Evolutionary conservation across 2,113 vertebrate genomes (phyloP).

Genomic region (Alces alces): DNA sequence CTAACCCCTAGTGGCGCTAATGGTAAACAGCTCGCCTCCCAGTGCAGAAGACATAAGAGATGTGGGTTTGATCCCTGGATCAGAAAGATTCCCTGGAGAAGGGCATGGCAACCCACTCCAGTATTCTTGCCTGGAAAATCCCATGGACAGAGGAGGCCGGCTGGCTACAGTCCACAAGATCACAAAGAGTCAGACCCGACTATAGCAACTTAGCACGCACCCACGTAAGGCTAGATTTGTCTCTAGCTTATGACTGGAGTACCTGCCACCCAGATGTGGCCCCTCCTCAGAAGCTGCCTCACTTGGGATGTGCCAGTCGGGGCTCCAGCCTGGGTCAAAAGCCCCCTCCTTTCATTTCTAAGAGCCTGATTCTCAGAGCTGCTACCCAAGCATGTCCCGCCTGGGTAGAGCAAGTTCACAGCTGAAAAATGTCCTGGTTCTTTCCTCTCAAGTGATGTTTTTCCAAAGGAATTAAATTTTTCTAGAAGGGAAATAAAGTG

Average conservation of each 20-base stretch:
- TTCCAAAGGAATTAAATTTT: neutral
- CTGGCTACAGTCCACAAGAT: neutral
- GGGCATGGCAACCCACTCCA: neutral
- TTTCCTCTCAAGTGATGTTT: neutral
- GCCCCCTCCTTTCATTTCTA: neutral
- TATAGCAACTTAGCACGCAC: neutral
- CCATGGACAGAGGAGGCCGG: neutral
- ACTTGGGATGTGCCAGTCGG: rapidly evolving
- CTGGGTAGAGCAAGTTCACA: neutral
- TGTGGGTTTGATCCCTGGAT: neutral
- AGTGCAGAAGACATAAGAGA: neutral
- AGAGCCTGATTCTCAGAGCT: neutral
- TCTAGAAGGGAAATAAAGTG: neutral
- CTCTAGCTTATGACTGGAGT: no score
- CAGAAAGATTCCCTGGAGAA: neutral
- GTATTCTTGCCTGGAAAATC: neutral
- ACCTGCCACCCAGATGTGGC: rapidly evolving
- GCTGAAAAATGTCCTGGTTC: neutral
- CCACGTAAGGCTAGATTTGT: neutral
- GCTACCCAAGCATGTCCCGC: rapidly evolving
- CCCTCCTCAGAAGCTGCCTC: neutral
- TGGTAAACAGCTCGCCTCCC: neutral
- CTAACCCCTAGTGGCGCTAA: neutral
- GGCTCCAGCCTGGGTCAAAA: neutral
- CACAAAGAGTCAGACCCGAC: neutral